Percentiles rank a stretch among this genome's conserved stretches.
Evolutionary conservation across 2,888 invertebrate species (phyloP).

Genomic region (Neoaliturus tenellus): DNA sequence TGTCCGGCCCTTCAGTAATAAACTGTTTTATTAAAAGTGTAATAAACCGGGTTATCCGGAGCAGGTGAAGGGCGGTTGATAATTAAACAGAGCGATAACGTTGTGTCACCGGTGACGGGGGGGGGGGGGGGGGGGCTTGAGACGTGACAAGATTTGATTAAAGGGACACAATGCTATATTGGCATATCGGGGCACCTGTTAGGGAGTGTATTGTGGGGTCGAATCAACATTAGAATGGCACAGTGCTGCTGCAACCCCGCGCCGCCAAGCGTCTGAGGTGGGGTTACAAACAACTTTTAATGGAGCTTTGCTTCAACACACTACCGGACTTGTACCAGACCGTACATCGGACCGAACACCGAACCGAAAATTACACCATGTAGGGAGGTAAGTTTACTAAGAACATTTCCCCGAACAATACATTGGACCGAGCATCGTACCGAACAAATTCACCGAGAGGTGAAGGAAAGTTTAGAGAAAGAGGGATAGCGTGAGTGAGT

Average conservation of each 20-base stretch:
- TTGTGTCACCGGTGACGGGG: background rate
- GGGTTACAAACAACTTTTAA: no score
- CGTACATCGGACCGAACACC: no score
- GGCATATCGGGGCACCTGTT: slow-evolving; percentile 44
- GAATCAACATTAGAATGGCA: background rate
- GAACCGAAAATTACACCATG: no score
- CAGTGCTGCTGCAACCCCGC: background rate
- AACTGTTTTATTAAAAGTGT: slow-evolving; percentile 47
- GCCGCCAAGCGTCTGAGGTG: no score
- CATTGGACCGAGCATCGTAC: no score
- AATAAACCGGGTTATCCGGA: background rate
- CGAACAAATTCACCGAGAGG: no score
- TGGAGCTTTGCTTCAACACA: no score
- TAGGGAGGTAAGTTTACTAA: no score
- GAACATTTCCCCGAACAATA: no score
- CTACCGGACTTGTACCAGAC: no score
- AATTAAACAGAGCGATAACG: slow-evolving; percentile 27
- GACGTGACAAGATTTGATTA: slow-evolving; percentile 52
- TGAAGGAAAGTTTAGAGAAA: no score
- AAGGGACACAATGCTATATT: slow-evolving; percentile 35
- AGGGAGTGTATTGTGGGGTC: slow-evolving; percentile 11
- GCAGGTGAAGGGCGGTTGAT: background rate
- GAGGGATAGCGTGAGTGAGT: no score
- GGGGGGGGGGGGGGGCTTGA: background rate
- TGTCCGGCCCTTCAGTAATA: slow-evolving; percentile 1